phyloP scores from a whole-genome alignment of 2,113 vertebrate species.

The Oxyruncus cristatus region DNA sequence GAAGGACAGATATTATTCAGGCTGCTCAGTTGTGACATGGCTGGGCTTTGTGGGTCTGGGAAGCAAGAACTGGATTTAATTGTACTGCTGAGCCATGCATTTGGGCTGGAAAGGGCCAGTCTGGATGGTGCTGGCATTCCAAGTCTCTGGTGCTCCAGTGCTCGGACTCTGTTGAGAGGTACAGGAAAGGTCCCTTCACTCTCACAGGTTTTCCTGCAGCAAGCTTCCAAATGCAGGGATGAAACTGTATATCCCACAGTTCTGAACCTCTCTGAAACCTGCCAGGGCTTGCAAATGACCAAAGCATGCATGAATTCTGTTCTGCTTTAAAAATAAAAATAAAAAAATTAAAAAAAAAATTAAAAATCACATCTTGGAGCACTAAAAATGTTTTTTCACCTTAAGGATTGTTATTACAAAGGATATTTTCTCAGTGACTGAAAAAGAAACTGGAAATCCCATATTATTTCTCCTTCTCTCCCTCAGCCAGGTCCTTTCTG shows the following conservation, averaged over 20 bases:
- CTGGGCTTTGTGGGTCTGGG: background rate
- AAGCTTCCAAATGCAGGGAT: background rate
- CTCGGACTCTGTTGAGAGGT: background rate
- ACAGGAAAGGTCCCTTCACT: background rate
- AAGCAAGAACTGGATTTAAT: background rate
- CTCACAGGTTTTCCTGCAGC: background rate
- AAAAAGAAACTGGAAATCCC: constrained; percentile 18
- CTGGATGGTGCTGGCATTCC: background rate
- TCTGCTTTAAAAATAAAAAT: background rate
- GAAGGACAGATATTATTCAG: background rate
- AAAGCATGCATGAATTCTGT: background rate
- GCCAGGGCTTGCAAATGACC: background rate
- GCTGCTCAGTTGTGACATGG: background rate
- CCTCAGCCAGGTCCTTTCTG: background rate
- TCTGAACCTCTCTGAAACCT: background rate
- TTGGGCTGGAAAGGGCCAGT: background rate
- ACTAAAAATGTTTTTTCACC: background rate
- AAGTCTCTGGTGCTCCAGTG: background rate
- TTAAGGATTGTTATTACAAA: constrained; percentile 17
- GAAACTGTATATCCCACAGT: background rate
- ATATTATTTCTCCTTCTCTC: background rate
- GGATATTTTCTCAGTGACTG: background rate
- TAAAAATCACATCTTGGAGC: background rate
- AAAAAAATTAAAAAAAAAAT: background rate
- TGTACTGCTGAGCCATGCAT: background rate